Evolutionary conservation across 1,140 invertebrate species (phyloP), one percentile per base, ranked within the genome.

Genomic region (Teleogryllus occipitalis): DNA sequence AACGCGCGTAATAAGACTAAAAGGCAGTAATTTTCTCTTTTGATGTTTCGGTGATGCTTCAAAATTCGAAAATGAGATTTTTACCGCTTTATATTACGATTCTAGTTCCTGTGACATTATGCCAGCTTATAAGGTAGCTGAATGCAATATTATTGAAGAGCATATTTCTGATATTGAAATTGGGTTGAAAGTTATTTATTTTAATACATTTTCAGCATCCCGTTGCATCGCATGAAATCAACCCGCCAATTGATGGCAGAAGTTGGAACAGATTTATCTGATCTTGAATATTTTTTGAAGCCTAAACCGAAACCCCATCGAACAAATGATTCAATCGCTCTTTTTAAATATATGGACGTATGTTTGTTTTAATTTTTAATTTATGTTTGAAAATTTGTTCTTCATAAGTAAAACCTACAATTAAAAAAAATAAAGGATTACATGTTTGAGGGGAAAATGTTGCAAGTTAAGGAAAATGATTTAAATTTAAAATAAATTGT

Each of bases 261-360:
- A 48, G 21, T 65, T 76, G 79, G 48, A 12, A 77, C 79, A 18
- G 47, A 76, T 47, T n/a, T 73, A 15, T 49, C 65, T 10, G 47
- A 80, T 8, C n/a, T 77, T 8, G 22, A 77, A 65, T 7, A 15
- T 14, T 47, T 47, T 6, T 21, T 15, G 48, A 46, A 49, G 48
- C 15, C n/a, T 8, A 74, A 81, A 74, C 54, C 76, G 21, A 80
- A 81, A 49, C 81, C 81, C 18, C 47, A 48, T 54, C 80, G 80
- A 81, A 80, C 78, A 0, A 85, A 84, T 81, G 84, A 85, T 82
- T 84, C 84, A 12, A 81, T 85, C 46, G 82, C 82, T 18, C 73
- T 85, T 72, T 85, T 85, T 81, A 84, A 83, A 83, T 86, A 84
- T 84, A 79, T 86, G 74, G 83, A 84, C 82, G 84, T 85, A 82